These are phyloP conservation scores for Lutjanus campechanus DNA, from an alignment of 2,797 vertebrate genomes.

Conservation along the genomic window DNA sequence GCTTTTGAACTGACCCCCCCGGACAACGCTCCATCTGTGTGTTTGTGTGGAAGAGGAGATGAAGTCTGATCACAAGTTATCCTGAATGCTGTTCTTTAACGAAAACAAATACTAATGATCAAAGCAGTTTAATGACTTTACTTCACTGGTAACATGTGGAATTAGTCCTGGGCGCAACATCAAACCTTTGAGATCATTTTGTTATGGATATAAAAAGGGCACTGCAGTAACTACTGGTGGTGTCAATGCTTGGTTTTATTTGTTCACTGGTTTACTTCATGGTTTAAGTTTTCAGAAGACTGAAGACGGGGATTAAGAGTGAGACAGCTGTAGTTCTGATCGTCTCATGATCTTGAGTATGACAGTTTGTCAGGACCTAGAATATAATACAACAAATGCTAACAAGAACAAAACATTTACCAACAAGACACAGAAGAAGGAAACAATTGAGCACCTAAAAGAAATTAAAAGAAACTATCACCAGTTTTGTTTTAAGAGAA, in stretches of 20 bases:
- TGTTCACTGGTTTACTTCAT: neutral
- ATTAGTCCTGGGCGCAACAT: no score
- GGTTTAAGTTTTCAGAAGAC: neutral
- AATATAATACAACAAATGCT: neutral
- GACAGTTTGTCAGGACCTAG: neutral
- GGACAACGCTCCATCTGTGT: conserved; percentile 20
- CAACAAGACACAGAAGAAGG: neutral
- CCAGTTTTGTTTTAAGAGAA: neutral
- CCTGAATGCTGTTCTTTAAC: neutral
- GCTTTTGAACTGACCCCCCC: neutral
- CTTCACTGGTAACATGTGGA: neutral
- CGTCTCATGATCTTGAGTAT: neutral
- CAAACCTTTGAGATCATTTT: neutral
- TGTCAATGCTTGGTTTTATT: neutral
- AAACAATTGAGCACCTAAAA: neutral
- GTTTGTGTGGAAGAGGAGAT: neutral
- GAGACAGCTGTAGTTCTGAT: neutral
- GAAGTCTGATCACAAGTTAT: neutral
- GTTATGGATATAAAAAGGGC: neutral
- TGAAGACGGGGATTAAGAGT: neutral
- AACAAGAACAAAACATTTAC: neutral
- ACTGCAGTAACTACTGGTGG: neutral
- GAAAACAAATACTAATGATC: neutral
- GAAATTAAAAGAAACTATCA: no score
- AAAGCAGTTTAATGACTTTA: neutral